Evolutionary conservation across 2,113 vertebrate genomes (phyloP).

Genomic region (Microtus oregoni): DNA sequence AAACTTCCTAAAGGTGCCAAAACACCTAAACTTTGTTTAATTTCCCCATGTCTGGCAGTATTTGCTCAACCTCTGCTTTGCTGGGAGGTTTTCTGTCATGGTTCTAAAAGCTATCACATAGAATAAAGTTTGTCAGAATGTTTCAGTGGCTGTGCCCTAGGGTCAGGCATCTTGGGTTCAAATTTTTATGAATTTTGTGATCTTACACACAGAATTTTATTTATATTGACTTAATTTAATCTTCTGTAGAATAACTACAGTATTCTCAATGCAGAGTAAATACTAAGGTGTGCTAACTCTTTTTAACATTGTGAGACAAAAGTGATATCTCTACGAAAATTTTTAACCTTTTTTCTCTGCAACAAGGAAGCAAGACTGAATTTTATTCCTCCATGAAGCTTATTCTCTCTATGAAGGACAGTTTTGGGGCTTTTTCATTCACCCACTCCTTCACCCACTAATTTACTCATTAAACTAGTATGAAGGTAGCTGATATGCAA

Average conservation of each 20-base stretch:
- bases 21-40: not conserved
- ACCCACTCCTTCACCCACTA: not conserved
- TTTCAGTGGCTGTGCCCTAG: not conserved
- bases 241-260: not conserved
- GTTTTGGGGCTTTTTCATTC: not conserved
- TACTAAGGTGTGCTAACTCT: not conserved
- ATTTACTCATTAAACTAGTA: not conserved
- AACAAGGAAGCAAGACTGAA: not conserved
- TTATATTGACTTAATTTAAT: not conserved
- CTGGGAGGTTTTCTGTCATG: not conserved
- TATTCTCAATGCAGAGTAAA: not conserved
- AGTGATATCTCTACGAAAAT: not conserved
- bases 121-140: not conserved
- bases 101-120: not conserved
- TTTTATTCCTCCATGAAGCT: not conserved
- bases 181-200: constrained; percentile 15
- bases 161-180: not conserved
- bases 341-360: not conserved
- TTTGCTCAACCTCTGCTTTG: not conserved
- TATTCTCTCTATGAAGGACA: not conserved
- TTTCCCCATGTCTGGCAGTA: too few relatives aligned
- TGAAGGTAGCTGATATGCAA: not conserved
- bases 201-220: not conserved
- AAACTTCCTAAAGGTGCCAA: not conserved
- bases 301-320: not conserved